Base-by-base conservation (phyloP, 2,113 vertebrate species). In the Noctilio leporinus region DNA sequence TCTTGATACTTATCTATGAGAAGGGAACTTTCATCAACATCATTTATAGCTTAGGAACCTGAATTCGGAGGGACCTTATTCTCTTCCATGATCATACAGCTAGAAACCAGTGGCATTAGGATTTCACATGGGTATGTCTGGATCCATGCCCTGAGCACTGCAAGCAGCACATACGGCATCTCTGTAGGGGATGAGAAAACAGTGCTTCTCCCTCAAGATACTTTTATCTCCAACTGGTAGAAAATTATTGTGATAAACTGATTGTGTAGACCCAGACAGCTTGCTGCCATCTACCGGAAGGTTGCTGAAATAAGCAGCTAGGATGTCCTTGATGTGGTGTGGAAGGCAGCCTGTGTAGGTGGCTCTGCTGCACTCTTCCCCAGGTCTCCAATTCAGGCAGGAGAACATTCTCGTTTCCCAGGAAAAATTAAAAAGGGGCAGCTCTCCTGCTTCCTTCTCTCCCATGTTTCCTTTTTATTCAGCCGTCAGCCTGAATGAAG, bases 211-310 rank as follows among this genome's bases (percentile, higher is more conserved):
- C 49, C 33, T 85, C 40, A 73, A 91, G 49, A 81, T 47, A 53
- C 45, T 70, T 91, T 59, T 64, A 82, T 77, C 70, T 89, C 82
- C 49, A 80, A 86, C 49, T 96, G 49, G 83, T 92, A 78, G 51
- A 53, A 93, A 82, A 92, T 30, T 30, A 35, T 89, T 78, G 22
- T 83, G 43, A 86, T 69, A 86, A 82, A 93, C 73, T 51, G 62
- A 73, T 65, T 40, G 8, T 82, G 28, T 62, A 77, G 65, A 94
- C 55, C 28, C 69, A 95, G 67, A 96, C n/a, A 7, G 67, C 59
- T 65, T 85, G 80, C 91, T 90, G 76, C 76, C 86, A 89, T 69
- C 72, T 91, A 35, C 83, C 69, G 28, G 82, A 24, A 95, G 91
- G 45, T 19, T 22, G 43, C 22, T 76, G 62, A 55, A 91, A 45